phyloP scores from a whole-genome alignment of 2,797 vertebrate genomes.

The Distichodus sexfasciatus region DNA sequence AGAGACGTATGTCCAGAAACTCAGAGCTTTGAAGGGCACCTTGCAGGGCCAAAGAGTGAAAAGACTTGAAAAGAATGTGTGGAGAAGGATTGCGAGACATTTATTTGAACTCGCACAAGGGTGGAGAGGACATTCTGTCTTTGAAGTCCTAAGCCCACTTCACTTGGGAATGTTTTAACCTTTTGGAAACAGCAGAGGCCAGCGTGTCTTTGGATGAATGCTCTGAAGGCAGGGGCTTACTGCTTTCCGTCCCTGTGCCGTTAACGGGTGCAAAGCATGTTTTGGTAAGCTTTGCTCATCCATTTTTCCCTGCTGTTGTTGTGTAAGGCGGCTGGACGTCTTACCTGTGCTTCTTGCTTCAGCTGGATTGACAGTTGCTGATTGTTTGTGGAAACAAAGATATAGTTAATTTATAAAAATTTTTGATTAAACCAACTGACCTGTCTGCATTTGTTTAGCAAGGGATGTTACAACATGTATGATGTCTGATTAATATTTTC shows the following conservation, averaged over 20 bases:
- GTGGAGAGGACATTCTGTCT: neutral
- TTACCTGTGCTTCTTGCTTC: too few species aligned
- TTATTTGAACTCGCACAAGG: conserved; percentile 2
- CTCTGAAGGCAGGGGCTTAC: neutral
- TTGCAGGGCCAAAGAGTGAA: neutral
- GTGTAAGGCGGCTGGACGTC: too few species aligned
- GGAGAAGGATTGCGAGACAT: neutral
- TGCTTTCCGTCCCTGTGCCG: neutral
- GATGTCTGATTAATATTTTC: too few species aligned
- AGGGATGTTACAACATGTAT: too few species aligned
- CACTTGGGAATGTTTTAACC: conserved; percentile 15
- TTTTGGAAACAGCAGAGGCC: conserved; percentile 6
- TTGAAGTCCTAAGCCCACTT: conserved; percentile 19
- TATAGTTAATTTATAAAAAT: too few species aligned
- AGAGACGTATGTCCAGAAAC: too few species aligned
- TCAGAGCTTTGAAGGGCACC: neutral
- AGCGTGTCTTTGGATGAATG: neutral
- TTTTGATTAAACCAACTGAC: too few species aligned
- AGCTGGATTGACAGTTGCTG: too few species aligned
- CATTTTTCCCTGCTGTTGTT: too few species aligned
- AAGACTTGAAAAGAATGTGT: neutral
- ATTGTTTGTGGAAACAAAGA: too few species aligned
- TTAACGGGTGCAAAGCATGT: neutral
- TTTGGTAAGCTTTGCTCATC: too few species aligned
- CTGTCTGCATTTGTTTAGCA: too few species aligned